Percentiles rank a stretch among this genome's conserved stretches.
Evolutionary conservation across 2,888 invertebrate genomes (phyloP).

Genomic region (Ptilodon capucinus): DNA sequence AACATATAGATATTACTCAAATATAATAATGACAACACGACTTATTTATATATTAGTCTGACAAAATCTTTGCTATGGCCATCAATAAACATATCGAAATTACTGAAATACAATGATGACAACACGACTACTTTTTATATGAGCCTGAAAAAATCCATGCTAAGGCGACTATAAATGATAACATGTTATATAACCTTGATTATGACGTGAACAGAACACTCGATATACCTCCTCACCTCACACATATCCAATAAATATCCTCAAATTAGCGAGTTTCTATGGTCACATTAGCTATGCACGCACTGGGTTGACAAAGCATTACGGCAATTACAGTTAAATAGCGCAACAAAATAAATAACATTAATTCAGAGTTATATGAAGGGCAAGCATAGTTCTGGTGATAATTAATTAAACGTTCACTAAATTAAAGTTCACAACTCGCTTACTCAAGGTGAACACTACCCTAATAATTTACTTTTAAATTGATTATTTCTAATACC

Average conservation of each 20-base stretch:
- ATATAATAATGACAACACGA: too few relatives aligned
- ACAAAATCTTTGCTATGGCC: too few relatives aligned
- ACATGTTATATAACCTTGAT: neutral
- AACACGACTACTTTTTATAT: neutral
- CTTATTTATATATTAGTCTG: too few relatives aligned
- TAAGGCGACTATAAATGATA: too few relatives aligned
- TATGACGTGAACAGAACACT: neutral
- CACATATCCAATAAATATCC: neutral
- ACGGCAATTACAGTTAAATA: conserved; percentile 2
- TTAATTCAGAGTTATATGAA: conserved; percentile 3
- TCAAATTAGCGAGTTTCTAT: conserved; percentile 4
- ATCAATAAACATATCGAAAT: neutral
- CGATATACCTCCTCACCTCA: neutral
- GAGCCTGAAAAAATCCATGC: neutral
- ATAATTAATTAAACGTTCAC: conserved; percentile 7
- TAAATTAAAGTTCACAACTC: too few relatives aligned
- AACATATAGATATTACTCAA: too few relatives aligned
- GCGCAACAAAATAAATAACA: conserved; percentile 11
- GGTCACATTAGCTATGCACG: neutral
- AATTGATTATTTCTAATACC: conserved; percentile 15
- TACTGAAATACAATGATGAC: neutral
- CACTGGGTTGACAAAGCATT: neutral
- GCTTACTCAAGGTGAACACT: conserved; percentile 23
- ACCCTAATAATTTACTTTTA: conserved; percentile 26
- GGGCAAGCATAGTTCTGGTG: conserved; percentile 5